These are phyloP conservation scores for Eupithecia subfuscata DNA, from an alignment of 2,888 invertebrate species.

Conservation along the genomic window DNA sequence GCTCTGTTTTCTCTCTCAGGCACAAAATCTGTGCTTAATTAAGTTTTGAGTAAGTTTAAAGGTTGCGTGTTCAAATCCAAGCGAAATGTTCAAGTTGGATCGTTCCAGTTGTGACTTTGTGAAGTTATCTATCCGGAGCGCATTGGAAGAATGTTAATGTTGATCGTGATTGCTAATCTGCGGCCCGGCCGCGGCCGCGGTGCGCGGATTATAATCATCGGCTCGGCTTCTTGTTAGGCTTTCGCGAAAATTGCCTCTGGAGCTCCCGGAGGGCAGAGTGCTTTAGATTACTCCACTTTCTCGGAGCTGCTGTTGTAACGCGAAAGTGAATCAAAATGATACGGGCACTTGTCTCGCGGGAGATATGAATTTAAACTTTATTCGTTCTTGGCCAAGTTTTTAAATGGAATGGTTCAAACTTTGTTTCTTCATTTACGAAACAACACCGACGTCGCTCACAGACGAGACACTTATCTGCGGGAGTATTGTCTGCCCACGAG, in stretches of 20 bases:
- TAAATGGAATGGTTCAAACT: background rate
- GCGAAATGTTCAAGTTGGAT: slow-evolving; percentile 42
- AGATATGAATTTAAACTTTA: background rate
- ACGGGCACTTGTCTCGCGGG: background rate
- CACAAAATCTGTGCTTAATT: slow-evolving; percentile 46
- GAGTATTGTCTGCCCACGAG: background rate
- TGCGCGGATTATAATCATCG: slow-evolving; percentile 21
- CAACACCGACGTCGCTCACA: background rate
- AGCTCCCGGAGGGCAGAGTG: slow-evolving; percentile 4
- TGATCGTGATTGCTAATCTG: slow-evolving; percentile 25
- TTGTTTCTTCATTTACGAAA: background rate
- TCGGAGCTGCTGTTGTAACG: background rate
- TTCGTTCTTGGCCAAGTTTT: background rate
- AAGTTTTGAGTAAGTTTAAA: slow-evolving; percentile 46
- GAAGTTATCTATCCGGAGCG: slow-evolving; percentile 29
- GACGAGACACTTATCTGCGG: background rate
- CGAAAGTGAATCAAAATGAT: slow-evolving; percentile 11
- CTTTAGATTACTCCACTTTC: background rate
- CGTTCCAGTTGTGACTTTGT: slow-evolving; percentile 28
- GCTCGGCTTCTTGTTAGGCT: slow-evolving; percentile 17
- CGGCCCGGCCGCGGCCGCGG: background rate
- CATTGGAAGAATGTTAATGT: slow-evolving; percentile 36
- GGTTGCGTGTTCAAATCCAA: slow-evolving; percentile 40
- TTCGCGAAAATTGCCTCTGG: slow-evolving; percentile 14
- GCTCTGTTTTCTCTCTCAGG: slow-evolving; percentile 32